Conservation (phyloP, 2,797 vertebrate genomes). For the Epinephelus coioides region DNA sequence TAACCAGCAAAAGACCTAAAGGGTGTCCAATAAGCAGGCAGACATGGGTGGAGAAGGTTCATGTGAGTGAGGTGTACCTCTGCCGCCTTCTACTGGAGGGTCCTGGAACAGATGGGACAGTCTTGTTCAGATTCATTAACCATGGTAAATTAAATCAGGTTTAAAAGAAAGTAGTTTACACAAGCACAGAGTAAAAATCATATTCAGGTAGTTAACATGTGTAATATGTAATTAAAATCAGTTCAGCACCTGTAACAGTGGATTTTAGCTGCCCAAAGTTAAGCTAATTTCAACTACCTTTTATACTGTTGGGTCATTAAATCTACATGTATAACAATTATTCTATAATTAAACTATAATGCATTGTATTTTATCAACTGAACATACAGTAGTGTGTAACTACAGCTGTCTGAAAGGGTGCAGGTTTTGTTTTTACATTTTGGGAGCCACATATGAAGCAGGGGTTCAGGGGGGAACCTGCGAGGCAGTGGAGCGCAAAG, state of each 20-base stretch:
- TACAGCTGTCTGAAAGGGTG: no score
- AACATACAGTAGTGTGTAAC: not conserved
- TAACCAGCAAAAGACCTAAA: not conserved
- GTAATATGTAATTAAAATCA: no score
- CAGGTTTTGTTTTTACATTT: not conserved
- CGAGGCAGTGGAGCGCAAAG: no score
- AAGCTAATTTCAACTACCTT: no score
- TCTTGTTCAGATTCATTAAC: not conserved
- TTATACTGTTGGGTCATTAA: no score
- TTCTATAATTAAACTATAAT: not conserved
- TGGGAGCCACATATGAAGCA: no score
- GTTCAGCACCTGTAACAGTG: no score
- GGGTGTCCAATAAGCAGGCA: not conserved
- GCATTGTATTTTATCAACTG: not conserved
- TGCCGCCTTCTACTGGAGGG: constrained; percentile 11
- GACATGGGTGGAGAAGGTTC: not conserved
- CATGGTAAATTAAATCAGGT: not conserved
- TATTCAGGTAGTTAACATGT: no score
- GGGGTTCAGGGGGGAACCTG: no score
- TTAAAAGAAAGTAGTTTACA: not conserved
- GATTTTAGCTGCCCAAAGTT: no score
- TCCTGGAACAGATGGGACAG: not conserved
- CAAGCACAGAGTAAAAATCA: no score
- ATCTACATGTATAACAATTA: no score
- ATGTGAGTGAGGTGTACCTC: not conserved